Base-by-base conservation (phyloP, 2,888 invertebrate genomes). In the Phyto melanocephala region DNA sequence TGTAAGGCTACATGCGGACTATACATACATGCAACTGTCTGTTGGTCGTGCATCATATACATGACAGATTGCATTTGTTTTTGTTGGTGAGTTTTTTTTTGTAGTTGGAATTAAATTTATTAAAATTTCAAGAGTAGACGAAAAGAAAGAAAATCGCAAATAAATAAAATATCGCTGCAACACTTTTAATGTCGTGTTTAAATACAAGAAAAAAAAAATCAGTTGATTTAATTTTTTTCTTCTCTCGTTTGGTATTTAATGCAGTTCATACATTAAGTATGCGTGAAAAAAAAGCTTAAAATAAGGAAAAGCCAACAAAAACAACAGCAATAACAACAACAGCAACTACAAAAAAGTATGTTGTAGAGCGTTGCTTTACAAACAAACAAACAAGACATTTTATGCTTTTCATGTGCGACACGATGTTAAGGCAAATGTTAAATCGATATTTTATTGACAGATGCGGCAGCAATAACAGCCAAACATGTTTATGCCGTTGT, bases 401-500 rank as follows among this genome's bases (percentile, higher is more conserved):
- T 79, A 82, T 85, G 68, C 75, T 70, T 79, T 76, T 70, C 84
- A 81, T 77, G 84, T 82, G 84, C 82, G 81, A 84, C 82, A 80
- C 76, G 84, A 84, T 81, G 81, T 81, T 78, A 70, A 83, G 78
- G 78, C 74, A 81, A 83, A 81, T 81, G 81, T 81, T 84, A 81
- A 81, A 80, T 84, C 84, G 84, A 84, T 84, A 84, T 84, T 84
- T 84, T 84, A 84, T 84, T 84, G 84, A 84, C 84, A 84, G 82
- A 81, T 82, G 82, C 82, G 79, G 82, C 82, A 79, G 79, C 60
- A 82, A 79, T 79, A 82, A 82, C 79, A 82, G 82, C 79, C 67
- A 75, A 82, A 79, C 82, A 79, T 79, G 79, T 76, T 82, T 82
- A 58, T 75, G 78, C 78, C 78, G 78, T 81, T 78, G 81, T 60